Conservation (phyloP, 2,888 invertebrate genomes). For the Drosophila ustulata region DNA sequence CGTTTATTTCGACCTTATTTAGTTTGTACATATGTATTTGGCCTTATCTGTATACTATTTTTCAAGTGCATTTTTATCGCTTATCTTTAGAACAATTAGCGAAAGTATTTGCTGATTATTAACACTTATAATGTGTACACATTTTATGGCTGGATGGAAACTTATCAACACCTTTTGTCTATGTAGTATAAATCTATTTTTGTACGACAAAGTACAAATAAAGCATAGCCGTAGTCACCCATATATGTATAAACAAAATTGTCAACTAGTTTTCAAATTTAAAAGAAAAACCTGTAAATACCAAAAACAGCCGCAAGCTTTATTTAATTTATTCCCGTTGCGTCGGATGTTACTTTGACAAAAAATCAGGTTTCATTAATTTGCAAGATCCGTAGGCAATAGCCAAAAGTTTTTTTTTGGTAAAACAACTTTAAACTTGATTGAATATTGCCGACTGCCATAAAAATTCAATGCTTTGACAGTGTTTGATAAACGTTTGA, state of each 20-base stretch:
- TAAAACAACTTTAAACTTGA: slow-evolving; percentile 34
- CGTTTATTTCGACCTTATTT: not conserved
- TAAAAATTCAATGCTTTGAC: not conserved
- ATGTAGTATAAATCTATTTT: slow-evolving; percentile 49
- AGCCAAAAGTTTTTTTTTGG: slow-evolving; percentile 11
- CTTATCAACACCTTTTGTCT: slow-evolving; percentile 33
- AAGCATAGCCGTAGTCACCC: not conserved
- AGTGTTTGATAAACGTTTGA: slow-evolving; percentile 9
- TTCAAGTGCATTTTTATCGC: slow-evolving; percentile 43
- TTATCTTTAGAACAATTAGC: slow-evolving; percentile 54
- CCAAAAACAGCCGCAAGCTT: slow-evolving; percentile 29
- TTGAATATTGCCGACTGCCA: slow-evolving; percentile 15
- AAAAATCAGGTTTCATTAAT: slow-evolving; percentile 47
- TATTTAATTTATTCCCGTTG: slow-evolving; percentile 49
- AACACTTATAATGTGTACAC: slow-evolving; percentile 33
- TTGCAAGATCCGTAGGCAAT: slow-evolving; percentile 44
- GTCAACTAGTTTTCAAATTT: slow-evolving; percentile 52
- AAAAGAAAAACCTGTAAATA: slow-evolving; percentile 28
- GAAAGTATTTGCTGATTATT: slow-evolving; percentile 60
- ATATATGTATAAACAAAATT: slow-evolving; percentile 17
- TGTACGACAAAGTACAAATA: slow-evolving; percentile 20
- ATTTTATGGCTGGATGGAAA: slow-evolving; percentile 29
- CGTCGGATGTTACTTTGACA: slow-evolving; percentile 21
- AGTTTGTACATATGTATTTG: slow-evolving; percentile 4
- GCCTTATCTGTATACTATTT: slow-evolving; percentile 40